Conservation (phyloP, 2,797 vertebrate genomes). For the Chlorospingus semifuscus region DNA sequence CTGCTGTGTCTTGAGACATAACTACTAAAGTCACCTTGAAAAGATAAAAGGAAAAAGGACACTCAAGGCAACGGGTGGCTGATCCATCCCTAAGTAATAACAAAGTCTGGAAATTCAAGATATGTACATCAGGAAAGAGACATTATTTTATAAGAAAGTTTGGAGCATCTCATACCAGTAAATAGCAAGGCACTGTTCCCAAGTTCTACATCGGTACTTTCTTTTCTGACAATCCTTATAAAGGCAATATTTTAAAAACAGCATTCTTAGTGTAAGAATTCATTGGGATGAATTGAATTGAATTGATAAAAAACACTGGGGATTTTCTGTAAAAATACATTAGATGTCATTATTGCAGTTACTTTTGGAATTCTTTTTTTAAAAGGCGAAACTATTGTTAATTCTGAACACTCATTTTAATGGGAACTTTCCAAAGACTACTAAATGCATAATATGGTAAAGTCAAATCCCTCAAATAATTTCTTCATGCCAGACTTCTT, state of each 20-base stretch:
- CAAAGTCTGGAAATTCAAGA: background rate
- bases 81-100: background rate
- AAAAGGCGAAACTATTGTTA: background rate
- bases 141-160: background rate
- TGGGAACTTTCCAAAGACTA: background rate
- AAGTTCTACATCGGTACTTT: background rate
- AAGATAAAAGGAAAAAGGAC: background rate
- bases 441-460: background rate
- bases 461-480: background rate
- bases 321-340: background rate
- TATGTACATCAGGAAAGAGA: background rate
- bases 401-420: background rate
- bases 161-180: background rate
- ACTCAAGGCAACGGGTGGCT: background rate
- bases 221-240: background rate
- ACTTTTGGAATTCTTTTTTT: background rate
- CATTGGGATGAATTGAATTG: background rate
- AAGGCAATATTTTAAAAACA: background rate
- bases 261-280: background rate
- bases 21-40: background rate
- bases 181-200: background rate
- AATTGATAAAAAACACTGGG: background rate
- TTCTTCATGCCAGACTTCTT: background rate
- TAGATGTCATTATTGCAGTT: background rate
- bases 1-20: background rate